Percentiles rank a stretch among this genome's conserved stretches.
Evolutionary conservation across 2,888 invertebrate species (phyloP).

Genomic region (Amphipoea oculea): DNA sequence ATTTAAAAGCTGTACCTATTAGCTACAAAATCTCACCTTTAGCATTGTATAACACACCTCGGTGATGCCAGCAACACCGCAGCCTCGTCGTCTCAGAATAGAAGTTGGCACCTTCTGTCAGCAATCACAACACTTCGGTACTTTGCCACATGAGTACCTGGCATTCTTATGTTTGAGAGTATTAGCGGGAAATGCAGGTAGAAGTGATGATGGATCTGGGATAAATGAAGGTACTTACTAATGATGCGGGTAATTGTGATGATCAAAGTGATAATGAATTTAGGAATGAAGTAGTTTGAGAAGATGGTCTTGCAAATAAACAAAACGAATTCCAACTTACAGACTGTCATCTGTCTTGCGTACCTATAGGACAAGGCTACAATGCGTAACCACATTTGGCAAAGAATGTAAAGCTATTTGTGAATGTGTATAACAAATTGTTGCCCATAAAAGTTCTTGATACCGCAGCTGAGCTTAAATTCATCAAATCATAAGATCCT

Average conservation of each 20-base stretch:
- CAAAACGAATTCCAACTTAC: neutral
- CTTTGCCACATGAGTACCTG: slow-evolving; percentile 42
- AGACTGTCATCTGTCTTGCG: neutral
- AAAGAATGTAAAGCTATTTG: too few species aligned
- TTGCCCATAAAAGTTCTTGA: too few species aligned
- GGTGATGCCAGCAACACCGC: slow-evolving; percentile 43
- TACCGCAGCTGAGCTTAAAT: neutral
- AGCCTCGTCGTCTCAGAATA: slow-evolving; percentile 59
- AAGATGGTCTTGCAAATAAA: neutral
- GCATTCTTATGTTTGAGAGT: slow-evolving; percentile 46
- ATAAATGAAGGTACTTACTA: slow-evolving; percentile 15
- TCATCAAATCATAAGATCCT: slow-evolving; percentile 1
- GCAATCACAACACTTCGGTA: slow-evolving; percentile 65
- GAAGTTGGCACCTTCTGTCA: slow-evolving; percentile 74
- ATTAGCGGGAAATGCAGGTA: slow-evolving; percentile 39
- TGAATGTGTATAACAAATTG: too few species aligned
- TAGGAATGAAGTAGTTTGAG: too few species aligned
- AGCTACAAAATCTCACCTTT: neutral
- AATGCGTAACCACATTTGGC: too few species aligned
- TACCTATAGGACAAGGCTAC: too few species aligned
- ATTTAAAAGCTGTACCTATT: neutral
- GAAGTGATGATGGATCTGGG: slow-evolving; percentile 36
- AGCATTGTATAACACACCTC: slow-evolving; percentile 38
- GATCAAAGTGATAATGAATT: too few species aligned
- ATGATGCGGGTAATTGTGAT: neutral